These are phyloP conservation scores for Gnathonemus echidnorhynchus DNA, from an alignment of 2,113 vertebrate genomes.

Conservation along the genomic window DNA sequence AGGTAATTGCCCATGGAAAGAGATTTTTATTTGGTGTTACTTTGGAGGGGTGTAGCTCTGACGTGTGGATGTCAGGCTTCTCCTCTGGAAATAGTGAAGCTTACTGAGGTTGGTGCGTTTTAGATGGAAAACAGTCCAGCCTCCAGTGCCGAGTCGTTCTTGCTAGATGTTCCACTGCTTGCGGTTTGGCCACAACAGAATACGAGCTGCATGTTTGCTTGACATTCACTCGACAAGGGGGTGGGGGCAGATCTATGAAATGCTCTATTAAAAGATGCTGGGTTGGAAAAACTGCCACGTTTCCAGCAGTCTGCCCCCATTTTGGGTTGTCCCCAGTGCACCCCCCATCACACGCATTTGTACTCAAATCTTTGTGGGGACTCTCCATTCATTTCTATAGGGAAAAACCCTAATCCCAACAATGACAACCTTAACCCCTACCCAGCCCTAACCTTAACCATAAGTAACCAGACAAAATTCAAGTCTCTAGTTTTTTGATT, in stretches of 20 bases:
- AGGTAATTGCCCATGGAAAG: conserved; percentile 1
- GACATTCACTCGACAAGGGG: not conserved
- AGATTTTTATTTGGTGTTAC: not conserved
- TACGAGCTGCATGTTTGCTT: not conserved
- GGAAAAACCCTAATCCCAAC: not conserved
- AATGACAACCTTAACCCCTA: not conserved
- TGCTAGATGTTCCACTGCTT: not conserved
- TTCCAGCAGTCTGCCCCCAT: not conserved
- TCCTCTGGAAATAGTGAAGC: not conserved
- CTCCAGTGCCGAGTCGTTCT: not conserved
- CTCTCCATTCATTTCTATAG: not conserved
- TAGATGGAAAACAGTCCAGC: not conserved
- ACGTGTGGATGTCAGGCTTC: not conserved
- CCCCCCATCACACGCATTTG: not conserved
- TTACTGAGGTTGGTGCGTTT: not conserved
- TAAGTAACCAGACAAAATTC: too few species aligned
- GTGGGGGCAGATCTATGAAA: not conserved
- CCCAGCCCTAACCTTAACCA: not conserved
- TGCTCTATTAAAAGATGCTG: not conserved
- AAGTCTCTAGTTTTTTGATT: not conserved
- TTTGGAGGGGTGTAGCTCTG: not conserved
- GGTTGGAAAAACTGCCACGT: not conserved
- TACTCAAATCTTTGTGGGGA: not conserved
- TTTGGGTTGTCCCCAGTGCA: not conserved
- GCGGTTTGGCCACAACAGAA: not conserved